These are phyloP conservation scores for Glomeris maerens DNA, from an alignment of 1,140 invertebrate genomes.

Conservation along the genomic window DNA sequence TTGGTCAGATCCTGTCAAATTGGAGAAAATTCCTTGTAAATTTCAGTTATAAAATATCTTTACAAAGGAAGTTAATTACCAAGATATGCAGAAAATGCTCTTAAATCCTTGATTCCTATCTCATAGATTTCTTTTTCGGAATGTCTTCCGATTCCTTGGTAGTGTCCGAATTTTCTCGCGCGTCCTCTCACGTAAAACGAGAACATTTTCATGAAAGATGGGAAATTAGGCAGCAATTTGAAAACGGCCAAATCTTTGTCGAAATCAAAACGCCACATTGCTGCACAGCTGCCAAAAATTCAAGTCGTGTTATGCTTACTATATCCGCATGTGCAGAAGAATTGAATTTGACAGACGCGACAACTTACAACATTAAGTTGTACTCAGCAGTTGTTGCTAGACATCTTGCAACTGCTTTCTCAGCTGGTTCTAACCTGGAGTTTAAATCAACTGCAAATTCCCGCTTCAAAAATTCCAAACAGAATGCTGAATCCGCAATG, in stretches of 20 bases:
- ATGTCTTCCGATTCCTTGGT: constrained; percentile 8
- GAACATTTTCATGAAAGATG: too few relatives aligned
- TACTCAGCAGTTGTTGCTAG: constrained; percentile 31
- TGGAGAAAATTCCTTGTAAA: too few relatives aligned
- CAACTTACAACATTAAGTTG: constrained; percentile 23
- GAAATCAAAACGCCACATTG: too few relatives aligned
- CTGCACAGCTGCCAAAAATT: too few relatives aligned
- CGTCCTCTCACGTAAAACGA: too few relatives aligned
- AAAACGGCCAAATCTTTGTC: too few relatives aligned
- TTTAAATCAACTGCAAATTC: constrained; percentile 23
- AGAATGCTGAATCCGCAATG: constrained; percentile 31
- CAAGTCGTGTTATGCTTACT: neutral
- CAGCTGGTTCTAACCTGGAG: constrained; percentile 18
- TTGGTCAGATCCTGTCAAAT: neutral
- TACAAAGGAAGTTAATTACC: too few relatives aligned
- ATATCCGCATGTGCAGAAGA: neutral
- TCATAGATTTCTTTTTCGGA: neutral
- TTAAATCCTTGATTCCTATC: constrained; percentile 2
- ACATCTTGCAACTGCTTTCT: constrained; percentile 23
- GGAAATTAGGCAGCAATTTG: too few relatives aligned
- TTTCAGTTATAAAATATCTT: too few relatives aligned
- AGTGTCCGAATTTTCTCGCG: too few relatives aligned
- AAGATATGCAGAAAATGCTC: constrained; percentile 1
- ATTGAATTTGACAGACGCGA: neutral
- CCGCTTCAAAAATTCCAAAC: constrained; percentile 29